Conservation (phyloP, 2,797 vertebrate species). For the Lycodopsis pacificus region DNA sequence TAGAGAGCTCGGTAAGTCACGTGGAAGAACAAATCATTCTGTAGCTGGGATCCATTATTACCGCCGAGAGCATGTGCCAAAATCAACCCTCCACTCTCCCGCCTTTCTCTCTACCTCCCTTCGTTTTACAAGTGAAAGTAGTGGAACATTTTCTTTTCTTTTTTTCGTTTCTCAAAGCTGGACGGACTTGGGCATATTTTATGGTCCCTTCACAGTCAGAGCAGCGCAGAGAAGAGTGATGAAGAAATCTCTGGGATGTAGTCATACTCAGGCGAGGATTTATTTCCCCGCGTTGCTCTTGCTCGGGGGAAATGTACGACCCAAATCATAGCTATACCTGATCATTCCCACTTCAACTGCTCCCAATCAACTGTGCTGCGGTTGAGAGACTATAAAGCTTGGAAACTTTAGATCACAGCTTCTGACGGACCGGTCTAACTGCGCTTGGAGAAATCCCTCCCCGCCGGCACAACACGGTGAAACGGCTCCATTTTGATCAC, state of each 20-base stretch:
- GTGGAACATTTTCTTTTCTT: conserved; percentile 67
- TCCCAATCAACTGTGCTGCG: conserved; percentile 53
- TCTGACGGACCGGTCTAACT: conserved; percentile 53
- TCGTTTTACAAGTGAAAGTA: conserved; percentile 76
- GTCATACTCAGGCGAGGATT: conserved; percentile 60
- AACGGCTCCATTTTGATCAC: conserved; percentile 60
- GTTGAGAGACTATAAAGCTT: conserved; percentile 35
- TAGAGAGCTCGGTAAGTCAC: conserved; percentile 75
- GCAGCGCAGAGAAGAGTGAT: conserved; percentile 51
- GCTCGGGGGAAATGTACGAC: conserved; percentile 31
- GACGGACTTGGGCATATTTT: conserved; percentile 71
- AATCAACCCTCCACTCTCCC: conserved; percentile 71
- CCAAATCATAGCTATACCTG: conserved; percentile 49
- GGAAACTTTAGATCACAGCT: conserved; percentile 65
- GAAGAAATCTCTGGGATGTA: conserved; percentile 64
- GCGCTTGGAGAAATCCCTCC: conserved; percentile 33
- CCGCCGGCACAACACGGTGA: conserved; percentile 10
- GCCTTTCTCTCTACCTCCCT: conserved; percentile 59
- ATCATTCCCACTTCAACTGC: conserved; percentile 44
- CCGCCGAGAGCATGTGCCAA: conserved; percentile 71
- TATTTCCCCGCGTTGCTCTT: conserved; percentile 49
- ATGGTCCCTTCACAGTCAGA: conserved; percentile 64
- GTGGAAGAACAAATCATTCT: conserved; percentile 79
- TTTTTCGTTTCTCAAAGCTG: conserved; percentile 49
- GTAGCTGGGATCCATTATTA: conserved; percentile 82